These are phyloP conservation scores for Laothoe populi DNA, from an alignment of 2,888 invertebrate species.

Conservation along the genomic window DNA sequence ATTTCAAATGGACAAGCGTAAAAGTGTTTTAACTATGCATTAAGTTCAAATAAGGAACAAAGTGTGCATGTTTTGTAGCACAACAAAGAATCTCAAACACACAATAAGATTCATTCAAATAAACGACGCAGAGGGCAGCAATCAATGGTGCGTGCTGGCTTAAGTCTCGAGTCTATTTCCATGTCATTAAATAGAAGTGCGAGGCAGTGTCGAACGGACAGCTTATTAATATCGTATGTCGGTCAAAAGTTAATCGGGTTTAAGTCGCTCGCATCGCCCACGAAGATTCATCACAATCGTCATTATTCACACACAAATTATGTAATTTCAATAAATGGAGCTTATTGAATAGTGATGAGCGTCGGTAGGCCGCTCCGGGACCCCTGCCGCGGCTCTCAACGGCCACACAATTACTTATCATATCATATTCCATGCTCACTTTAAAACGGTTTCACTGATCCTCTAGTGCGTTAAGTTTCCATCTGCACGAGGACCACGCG, in stretches of 20 bases:
- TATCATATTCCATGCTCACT: constrained; percentile 32
- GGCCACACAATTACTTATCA: constrained; percentile 43
- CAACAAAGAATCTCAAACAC: constrained; percentile 42
- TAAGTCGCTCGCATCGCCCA: constrained; percentile 83
- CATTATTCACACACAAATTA: constrained; percentile 85
- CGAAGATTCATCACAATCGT: constrained; percentile 84
- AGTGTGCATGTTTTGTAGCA: constrained; percentile 22
- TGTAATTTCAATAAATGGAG: constrained; percentile 85
- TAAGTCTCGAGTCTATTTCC: constrained; percentile 62
- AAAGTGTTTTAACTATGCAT: constrained; percentile 17
- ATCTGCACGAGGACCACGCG: not conserved
- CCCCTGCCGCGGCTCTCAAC: constrained; percentile 66
- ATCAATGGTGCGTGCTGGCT: constrained; percentile 54
- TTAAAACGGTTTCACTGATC: constrained; percentile 11
- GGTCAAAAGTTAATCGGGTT: constrained; percentile 85
- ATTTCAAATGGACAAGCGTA: constrained; percentile 10
- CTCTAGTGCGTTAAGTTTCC: not conserved
- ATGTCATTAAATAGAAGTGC: constrained; percentile 64
- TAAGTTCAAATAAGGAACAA: constrained; percentile 10
- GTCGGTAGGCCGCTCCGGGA: constrained; percentile 75
- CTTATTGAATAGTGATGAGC: constrained; percentile 85
- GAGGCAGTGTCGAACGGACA: constrained; percentile 61
- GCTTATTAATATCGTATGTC: constrained; percentile 78
- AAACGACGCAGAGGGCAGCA: constrained; percentile 50
- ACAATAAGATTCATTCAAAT: constrained; percentile 54